Evolutionary conservation across 2,888 invertebrate species (phyloP).

Genomic region (Oconnorella tubifera): DNA sequence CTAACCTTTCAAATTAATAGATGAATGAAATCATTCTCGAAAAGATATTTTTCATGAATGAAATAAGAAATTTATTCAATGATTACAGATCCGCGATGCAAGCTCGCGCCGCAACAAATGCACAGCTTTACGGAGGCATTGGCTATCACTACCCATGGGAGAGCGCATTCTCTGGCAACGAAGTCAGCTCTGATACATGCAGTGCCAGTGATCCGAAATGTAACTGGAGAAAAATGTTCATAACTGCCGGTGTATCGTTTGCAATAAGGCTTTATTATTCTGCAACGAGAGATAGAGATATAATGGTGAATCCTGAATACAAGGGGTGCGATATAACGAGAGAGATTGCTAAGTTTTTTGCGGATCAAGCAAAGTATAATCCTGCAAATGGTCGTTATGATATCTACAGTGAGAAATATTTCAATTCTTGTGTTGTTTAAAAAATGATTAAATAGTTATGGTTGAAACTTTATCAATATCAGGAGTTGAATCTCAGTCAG

Average conservation of each 20-base stretch:
- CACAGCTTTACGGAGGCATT: conserved; percentile 23
- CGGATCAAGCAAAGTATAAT: conserved; percentile 40
- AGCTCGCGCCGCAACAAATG: conserved; percentile 31
- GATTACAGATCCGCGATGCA: conserved; percentile 20
- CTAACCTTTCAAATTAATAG: too few relatives aligned
- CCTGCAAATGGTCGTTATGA: conserved; percentile 39
- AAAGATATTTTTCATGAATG: background rate
- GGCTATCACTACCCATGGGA: conserved; percentile 41
- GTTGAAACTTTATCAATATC: too few relatives aligned
- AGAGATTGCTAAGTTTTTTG: conserved; percentile 48
- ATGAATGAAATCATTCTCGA: background rate
- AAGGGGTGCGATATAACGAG: conserved; percentile 42
- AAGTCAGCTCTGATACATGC: conserved; percentile 29
- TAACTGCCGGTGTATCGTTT: conserved; percentile 47
- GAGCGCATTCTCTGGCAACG: conserved; percentile 39
- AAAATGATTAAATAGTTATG: background rate
- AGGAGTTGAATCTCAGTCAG: too few relatives aligned
- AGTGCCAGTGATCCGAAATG: conserved; percentile 17
- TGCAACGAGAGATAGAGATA: conserved; percentile 46
- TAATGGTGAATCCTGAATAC: conserved; percentile 38
- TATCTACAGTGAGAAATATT: conserved; percentile 41
- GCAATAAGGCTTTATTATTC: conserved; percentile 49
- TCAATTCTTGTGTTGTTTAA: background rate
- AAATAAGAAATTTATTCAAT: background rate
- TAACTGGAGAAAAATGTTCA: conserved; percentile 30